Conservation (phyloP, 1,140 invertebrate genomes). For the Notospermus geniculatus region DNA sequence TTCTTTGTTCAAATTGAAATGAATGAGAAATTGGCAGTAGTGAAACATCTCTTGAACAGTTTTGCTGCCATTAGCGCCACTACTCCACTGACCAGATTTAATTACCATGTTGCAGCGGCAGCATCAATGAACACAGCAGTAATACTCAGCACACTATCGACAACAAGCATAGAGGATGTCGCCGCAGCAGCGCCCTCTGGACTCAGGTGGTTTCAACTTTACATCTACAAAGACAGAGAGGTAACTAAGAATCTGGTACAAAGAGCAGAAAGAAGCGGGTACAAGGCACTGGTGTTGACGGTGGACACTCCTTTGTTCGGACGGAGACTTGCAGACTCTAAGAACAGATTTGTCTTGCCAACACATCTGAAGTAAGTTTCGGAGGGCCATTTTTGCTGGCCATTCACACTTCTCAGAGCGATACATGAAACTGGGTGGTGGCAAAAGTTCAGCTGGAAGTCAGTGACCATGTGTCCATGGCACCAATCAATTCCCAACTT, state of each 20-base stretch:
- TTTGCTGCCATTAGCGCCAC: too few relatives aligned
- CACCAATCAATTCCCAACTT: too few relatives aligned
- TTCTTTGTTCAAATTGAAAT: too few relatives aligned
- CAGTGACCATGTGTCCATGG: too few relatives aligned
- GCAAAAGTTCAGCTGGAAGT: conserved; percentile 51
- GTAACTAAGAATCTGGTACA: conserved; percentile 72
- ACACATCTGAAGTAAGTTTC: conserved; percentile 68
- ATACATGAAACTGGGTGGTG: conserved; percentile 59
- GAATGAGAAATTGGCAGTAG: too few relatives aligned
- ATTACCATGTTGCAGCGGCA: conserved; percentile 65
- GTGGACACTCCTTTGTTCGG: conserved; percentile 88
- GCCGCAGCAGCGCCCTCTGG: conserved; percentile 70
- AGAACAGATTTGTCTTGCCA: conserved; percentile 82
- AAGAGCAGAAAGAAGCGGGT: conserved; percentile 81
- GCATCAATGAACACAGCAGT: conserved; percentile 71
- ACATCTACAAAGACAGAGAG: conserved; percentile 74
- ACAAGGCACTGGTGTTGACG: conserved; percentile 83
- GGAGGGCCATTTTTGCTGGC: conserved; percentile 63
- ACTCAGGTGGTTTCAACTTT: conserved; percentile 53
- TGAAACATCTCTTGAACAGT: too few relatives aligned
- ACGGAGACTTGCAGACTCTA: conserved; percentile 71
- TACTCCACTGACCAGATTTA: too few relatives aligned
- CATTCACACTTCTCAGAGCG: conserved; percentile 54
- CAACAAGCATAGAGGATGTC: conserved; percentile 85
- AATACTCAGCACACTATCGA: conserved; percentile 83